These are phyloP conservation scores for Lasioglossum leucozonium DNA, from an alignment of 2,888 invertebrate species.

Conservation along the genomic window DNA sequence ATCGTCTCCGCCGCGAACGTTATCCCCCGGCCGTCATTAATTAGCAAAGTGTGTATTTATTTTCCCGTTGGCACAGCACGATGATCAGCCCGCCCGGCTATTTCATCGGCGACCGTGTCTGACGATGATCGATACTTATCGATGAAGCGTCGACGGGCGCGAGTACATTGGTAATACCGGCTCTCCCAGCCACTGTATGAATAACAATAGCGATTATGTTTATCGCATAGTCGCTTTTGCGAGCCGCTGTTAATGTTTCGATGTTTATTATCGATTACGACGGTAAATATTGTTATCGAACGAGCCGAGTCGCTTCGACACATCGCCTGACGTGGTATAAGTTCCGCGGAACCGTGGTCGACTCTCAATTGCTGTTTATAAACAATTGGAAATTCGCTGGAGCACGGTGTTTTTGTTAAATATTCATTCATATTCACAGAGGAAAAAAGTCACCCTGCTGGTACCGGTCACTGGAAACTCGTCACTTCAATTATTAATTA, in stretches of 20 bases:
- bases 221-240: neutral
- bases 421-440: too few species aligned
- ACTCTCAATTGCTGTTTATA: neutral
- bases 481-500: too few species aligned
- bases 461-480: too few species aligned
- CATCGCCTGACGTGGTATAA: neutral
- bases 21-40: conserved; percentile 35
- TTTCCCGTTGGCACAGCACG: conserved; percentile 22
- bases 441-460: too few species aligned
- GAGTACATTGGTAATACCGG: conserved; percentile 5
- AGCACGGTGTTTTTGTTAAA: neutral
- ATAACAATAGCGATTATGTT: conserved; percentile 8
- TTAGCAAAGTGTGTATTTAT: conserved; percentile 49
- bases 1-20: conserved; percentile 4
- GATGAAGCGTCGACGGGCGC: neutral
- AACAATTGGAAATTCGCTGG: neutral
- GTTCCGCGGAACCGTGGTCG: neutral
- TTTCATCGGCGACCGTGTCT: neutral
- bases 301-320: neutral
- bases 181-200: neutral
- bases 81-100: neutral
- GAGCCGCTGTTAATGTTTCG: neutral
- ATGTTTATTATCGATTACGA: conserved; percentile 5
- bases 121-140: conserved; percentile 12
- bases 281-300: neutral